phyloP scores from a whole-genome alignment of 2,113 vertebrate species.

The Anser brachyrhynchus region DNA sequence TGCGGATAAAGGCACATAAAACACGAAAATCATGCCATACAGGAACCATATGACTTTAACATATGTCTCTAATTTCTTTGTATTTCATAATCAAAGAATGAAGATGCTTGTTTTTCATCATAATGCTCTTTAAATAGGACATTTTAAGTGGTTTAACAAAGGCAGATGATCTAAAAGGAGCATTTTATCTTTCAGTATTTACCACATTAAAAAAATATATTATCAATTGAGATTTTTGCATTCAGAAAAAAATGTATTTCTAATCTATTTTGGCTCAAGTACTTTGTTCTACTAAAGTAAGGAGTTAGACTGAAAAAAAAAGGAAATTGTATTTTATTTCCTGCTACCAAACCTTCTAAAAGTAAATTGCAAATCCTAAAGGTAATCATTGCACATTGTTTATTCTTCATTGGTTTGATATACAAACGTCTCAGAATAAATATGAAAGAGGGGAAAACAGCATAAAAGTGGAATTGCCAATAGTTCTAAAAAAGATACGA shows the following conservation, averaged over 20 bases:
- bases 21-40: not conserved
- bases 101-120: not conserved
- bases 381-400: not conserved
- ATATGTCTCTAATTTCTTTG: not conserved
- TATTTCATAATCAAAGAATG: not conserved
- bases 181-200: not conserved
- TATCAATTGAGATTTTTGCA: not conserved
- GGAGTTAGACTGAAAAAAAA: not conserved
- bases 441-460: not conserved
- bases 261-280: not conserved
- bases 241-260: not conserved
- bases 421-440: not conserved
- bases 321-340: not conserved
- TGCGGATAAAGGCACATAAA: not conserved
- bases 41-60: not conserved
- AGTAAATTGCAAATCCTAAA: not conserved
- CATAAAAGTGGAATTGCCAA: not conserved
- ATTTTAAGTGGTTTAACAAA: not conserved
- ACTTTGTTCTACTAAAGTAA: not conserved
- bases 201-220: not conserved
- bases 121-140: not conserved
- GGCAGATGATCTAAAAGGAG: not conserved
- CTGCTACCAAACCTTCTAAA: not conserved
- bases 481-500: not conserved
- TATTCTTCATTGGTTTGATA: not conserved